Conservation (phyloP, 2,888 invertebrate genomes). For the Philonicus albiceps region DNA sequence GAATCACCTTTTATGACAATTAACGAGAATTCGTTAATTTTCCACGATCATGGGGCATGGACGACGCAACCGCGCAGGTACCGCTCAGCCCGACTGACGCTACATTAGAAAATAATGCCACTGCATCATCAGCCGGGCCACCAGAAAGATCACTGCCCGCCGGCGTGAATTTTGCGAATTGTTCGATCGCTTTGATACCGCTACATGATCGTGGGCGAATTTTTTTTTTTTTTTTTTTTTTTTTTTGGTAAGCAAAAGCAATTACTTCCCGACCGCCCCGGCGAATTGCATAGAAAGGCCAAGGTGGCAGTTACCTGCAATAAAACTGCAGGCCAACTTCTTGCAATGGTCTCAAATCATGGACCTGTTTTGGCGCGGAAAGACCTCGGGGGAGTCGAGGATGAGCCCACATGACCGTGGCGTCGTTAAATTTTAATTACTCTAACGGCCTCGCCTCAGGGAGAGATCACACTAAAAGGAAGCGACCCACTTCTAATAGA, state of each 20-base stretch:
- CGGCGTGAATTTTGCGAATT: neutral
- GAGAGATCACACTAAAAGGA: neutral
- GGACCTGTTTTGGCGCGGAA: neutral
- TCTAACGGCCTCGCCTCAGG: slow-evolving; percentile 7
- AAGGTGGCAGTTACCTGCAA: slow-evolving; percentile 1
- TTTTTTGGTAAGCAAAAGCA: neutral
- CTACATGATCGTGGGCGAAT: slow-evolving; percentile 20
- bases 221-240: slow-evolving; percentile 12
- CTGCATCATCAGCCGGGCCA: neutral
- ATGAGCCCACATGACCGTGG: neutral
- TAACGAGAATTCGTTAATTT: slow-evolving; percentile 35
- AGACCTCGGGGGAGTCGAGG: neutral
- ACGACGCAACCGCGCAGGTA: neutral
- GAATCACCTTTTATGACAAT: slow-evolving; percentile 39
- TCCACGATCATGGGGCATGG: neutral
- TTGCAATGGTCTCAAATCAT: neutral
- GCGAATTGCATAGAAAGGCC: slow-evolving; percentile 24
- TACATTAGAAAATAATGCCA: neutral
- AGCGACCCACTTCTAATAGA: slow-evolving; percentile 26
- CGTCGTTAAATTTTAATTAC: slow-evolving; percentile 43
- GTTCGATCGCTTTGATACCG: neutral
- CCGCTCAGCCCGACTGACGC: neutral
- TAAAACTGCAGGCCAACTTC: neutral
- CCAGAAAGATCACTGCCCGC: neutral
- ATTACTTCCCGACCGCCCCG: neutral